These are phyloP conservation scores for Lepus americanus DNA, from an alignment of 2,113 vertebrate genomes.

Conservation along the genomic window DNA sequence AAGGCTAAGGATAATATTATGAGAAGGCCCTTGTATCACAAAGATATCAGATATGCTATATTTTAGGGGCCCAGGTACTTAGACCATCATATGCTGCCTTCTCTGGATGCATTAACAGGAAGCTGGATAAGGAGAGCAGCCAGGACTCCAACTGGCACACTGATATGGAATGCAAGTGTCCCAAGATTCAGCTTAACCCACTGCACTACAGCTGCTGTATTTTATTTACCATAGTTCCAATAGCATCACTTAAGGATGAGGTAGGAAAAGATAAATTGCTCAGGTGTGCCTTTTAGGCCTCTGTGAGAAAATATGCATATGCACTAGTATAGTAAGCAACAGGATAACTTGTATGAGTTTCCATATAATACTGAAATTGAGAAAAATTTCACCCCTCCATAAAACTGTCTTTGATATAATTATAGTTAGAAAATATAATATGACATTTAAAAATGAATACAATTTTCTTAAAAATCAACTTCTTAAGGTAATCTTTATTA, in stretches of 20 bases:
- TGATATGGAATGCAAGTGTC: no score
- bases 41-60: not conserved
- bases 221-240: conserved; percentile 17
- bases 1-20: conserved; percentile 1
- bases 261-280: conserved; percentile 1
- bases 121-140: no score
- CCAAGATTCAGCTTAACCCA: no score
- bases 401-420: conserved; percentile 16
- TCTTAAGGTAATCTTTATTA: not conserved
- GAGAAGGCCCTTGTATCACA: not conserved
- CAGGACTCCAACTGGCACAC: no score
- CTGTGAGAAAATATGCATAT: not conserved
- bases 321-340: not conserved
- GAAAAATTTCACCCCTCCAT: not conserved
- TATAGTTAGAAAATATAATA: not conserved
- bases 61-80: not conserved
- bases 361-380: not conserved
- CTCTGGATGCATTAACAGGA: no score
- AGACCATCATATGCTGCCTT: no score
- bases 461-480: conserved; percentile 19
- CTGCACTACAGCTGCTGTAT: not conserved
- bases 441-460: not conserved
- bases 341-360: not conserved
- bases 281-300: not conserved
- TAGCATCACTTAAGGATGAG: not conserved